Conservation (phyloP, 1,140 invertebrate species). For the Diorhabda carinulata region DNA sequence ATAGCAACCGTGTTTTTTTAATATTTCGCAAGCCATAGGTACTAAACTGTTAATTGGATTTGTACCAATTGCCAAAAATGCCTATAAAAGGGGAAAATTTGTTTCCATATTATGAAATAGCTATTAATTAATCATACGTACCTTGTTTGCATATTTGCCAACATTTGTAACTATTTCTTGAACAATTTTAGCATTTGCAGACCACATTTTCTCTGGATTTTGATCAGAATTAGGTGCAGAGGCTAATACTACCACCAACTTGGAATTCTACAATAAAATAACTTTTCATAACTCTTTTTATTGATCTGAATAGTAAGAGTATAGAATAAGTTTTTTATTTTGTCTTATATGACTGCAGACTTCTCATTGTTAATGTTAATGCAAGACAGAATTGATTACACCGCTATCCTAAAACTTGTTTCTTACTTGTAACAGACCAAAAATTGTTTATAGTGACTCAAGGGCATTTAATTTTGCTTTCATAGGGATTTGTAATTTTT, state of each 20-base stretch:
- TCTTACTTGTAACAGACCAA: too few relatives aligned
- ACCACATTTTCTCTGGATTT: conserved; percentile 46
- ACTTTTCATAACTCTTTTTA: too few relatives aligned
- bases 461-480: too few relatives aligned
- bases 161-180: conserved; percentile 50
- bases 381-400: conserved; percentile 6
- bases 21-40: conserved; percentile 56
- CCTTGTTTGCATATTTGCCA: conserved; percentile 41
- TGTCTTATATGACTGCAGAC: too few relatives aligned
- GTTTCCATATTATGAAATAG: too few relatives aligned
- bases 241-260: conserved; percentile 54
- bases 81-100: conserved; percentile 43
- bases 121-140: neutral
- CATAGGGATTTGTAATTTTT: too few relatives aligned
- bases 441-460: too few relatives aligned
- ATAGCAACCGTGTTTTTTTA: conserved; percentile 57
- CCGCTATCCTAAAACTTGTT: too few relatives aligned
- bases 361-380: conserved; percentile 7
- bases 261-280: conserved; percentile 44
- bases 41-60: conserved; percentile 58
- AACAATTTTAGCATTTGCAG: conserved; percentile 50
- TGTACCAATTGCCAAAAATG: conserved; percentile 55
- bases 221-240: conserved; percentile 29
- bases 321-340: too few relatives aligned
- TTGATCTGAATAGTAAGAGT: too few relatives aligned